Conservation (phyloP, 2,797 vertebrate genomes). For the Labeo calbasu region DNA sequence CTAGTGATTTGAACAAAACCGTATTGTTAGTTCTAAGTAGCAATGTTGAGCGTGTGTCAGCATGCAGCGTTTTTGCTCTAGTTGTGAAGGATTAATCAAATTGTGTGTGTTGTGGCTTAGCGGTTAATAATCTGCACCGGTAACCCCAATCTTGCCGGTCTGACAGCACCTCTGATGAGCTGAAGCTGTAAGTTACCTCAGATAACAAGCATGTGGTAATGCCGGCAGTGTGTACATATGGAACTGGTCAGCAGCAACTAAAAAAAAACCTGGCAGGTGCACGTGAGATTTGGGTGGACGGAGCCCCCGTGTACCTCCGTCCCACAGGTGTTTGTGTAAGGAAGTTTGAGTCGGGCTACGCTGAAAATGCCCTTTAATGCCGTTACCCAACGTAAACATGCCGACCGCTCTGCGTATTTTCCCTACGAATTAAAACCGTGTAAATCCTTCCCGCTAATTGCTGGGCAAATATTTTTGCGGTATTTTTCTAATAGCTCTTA, state of each 20-base stretch:
- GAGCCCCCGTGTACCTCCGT: constrained; percentile 11
- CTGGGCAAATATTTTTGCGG: constrained; percentile 69
- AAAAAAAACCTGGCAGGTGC: constrained; percentile 55
- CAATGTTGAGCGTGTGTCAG: background rate
- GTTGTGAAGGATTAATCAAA: no score
- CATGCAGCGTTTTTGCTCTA: background rate
- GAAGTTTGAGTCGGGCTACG: constrained; percentile 60
- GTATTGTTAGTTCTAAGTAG: background rate
- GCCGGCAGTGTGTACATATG: constrained; percentile 17
- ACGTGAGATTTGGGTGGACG: constrained; percentile 6
- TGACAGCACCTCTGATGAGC: background rate
- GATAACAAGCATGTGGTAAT: background rate
- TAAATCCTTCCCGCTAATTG: constrained; percentile 70
- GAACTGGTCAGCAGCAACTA: constrained; percentile 41
- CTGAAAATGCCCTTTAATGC: constrained; percentile 58
- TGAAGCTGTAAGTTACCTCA: background rate
- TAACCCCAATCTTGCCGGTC: no score
- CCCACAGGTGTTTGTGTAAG: constrained; percentile 59
- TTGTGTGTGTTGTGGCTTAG: no score
- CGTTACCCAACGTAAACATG: constrained; percentile 64
- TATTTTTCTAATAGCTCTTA: constrained; percentile 70
- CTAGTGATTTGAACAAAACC: constrained; percentile 1
- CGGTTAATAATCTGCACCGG: no score
- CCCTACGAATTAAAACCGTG: constrained; percentile 68
- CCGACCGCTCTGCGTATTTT: constrained; percentile 66